Evolutionary conservation across 35 echinoderm and acorn worm genomes (phyloP).

Genomic region (Diadema setosum): DNA sequence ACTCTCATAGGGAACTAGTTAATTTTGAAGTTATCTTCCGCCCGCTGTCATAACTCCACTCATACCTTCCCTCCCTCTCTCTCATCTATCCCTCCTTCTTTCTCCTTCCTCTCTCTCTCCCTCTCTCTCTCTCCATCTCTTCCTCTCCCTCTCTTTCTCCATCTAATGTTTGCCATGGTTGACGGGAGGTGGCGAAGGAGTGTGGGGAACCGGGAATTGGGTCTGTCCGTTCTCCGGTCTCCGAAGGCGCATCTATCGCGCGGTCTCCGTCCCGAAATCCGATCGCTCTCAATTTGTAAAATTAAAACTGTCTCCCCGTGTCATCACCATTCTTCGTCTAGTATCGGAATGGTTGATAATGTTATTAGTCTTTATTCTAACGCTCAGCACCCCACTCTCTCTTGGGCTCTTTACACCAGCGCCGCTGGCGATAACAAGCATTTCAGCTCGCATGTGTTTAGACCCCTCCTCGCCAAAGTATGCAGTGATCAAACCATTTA

Average conservation of each 20-base stretch:
- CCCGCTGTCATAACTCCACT: too few relatives aligned
- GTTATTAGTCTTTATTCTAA: slow-evolving; percentile 22
- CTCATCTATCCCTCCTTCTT: not conserved
- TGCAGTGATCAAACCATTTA: slow-evolving; percentile 30
- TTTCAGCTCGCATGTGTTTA: not conserved
- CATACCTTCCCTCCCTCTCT: not conserved
- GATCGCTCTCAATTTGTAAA: slow-evolving; percentile 25
- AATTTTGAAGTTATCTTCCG: too few relatives aligned
- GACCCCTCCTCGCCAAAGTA: not conserved
- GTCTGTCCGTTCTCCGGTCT: not conserved
- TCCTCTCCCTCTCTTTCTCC: not conserved
- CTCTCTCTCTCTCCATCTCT: not conserved
- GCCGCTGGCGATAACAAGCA: slow-evolving; percentile 8
- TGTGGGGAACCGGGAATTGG: not conserved
- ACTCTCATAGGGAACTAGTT: too few relatives aligned
- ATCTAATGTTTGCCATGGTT: not conserved
- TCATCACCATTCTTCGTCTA: slow-evolving; percentile 17
- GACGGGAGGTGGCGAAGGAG: not conserved
- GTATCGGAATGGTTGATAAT: slow-evolving; percentile 31
- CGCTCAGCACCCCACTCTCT: not conserved
- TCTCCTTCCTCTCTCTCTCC: not conserved
- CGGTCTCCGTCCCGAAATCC: not conserved
- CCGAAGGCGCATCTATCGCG: not conserved
- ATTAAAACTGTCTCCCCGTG: slow-evolving; percentile 22
- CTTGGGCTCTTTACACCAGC: not conserved